Evolutionary conservation across 2,113 vertebrate species (phyloP), one percentile per base, ranked within the genome.

Genomic region (Spea bombifrons): DNA sequence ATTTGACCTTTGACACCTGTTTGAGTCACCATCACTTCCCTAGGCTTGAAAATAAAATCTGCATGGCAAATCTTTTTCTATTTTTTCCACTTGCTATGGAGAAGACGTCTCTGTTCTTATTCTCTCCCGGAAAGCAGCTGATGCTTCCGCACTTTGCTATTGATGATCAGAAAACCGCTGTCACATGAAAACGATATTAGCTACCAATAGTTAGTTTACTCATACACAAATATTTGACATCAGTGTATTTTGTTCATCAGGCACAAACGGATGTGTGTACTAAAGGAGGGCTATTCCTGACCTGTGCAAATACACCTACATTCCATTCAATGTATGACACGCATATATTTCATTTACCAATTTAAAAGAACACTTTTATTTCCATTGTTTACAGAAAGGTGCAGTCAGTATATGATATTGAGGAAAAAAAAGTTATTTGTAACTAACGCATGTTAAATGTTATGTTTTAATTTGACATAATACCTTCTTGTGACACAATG

Each of bases 221-320:
- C 16, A 49, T 30, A 46, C n/a, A 52, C 45, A 49, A 55, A 3
- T 43, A 47, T 67, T 69, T 59, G 15, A 57, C 15, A 52, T 76
- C 65, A 68, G 17, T 50, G 9, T 76, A 10, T 57, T 76, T 71
- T 78, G 17, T 61, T 57, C 47, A 49, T n/a, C 52, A n/a, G 7
- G 10, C 13, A 17, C n/a, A 71, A 8, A 63, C 45, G 47, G 16
- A 76, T 69, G 8, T 77, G 75, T 78, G 75, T 78, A 63, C 75
- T 61, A 78, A 78, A 52, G 75, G 75, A 71, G 75, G 75, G 46
- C 66, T 12, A 15, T 43, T 48, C 59, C 45, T 49, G 66, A 48
- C n/a, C 55, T 70, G 75, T 50, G 75, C 15, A 63, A 78, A 78
- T 63, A 77, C 48, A 63, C 43, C 45, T 68, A 70, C 75, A 78